Conservation (phyloP, 2,888 invertebrate species). For the Romanomermis culicivorax region DNA sequence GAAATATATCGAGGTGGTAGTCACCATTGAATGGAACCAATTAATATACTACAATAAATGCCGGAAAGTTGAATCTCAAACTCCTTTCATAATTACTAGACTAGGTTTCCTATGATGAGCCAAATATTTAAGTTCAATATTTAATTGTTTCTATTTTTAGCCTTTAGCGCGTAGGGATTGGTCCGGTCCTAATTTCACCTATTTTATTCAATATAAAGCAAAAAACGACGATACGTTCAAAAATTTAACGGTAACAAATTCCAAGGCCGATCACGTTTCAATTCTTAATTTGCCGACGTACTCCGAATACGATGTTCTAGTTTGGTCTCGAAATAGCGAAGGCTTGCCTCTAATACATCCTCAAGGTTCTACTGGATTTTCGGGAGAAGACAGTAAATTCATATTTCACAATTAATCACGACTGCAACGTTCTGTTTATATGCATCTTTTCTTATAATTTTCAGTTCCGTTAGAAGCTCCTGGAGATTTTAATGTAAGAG, state of each 20-base stretch:
- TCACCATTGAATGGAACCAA: too few species aligned
- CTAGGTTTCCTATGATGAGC: too few species aligned
- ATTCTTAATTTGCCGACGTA: slow-evolving; percentile 63
- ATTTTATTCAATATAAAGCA: slow-evolving; percentile 56
- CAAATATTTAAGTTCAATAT: too few species aligned
- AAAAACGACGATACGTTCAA: slow-evolving; percentile 3
- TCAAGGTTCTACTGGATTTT: slow-evolving; percentile 57
- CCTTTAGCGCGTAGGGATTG: slow-evolving; percentile 84
- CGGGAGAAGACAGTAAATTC: slow-evolving; percentile 57
- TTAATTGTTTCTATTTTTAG: slow-evolving; percentile 31
- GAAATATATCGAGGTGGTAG: slow-evolving; percentile 24
- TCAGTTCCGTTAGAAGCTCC: slow-evolving; percentile 53
- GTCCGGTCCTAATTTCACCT: slow-evolving; percentile 74
- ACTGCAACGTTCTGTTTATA: neutral
- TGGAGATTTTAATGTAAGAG: slow-evolving; percentile 52
- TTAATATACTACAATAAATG: too few species aligned
- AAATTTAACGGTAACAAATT: slow-evolving; percentile 5
- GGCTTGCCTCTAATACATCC: slow-evolving; percentile 61
- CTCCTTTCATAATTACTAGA: too few species aligned
- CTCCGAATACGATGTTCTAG: slow-evolving; percentile 63
- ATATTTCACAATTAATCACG: neutral
- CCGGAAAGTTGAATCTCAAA: too few species aligned
- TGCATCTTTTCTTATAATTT: neutral
- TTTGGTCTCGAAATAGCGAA: slow-evolving; percentile 61
- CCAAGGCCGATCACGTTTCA: slow-evolving; percentile 36